A percentile compares a stretch with the other conserved stretches of the same genome.
phyloP scores from a whole-genome alignment of 1,140 invertebrate species.

The silkworm (Bombyx mori) region DNA sequence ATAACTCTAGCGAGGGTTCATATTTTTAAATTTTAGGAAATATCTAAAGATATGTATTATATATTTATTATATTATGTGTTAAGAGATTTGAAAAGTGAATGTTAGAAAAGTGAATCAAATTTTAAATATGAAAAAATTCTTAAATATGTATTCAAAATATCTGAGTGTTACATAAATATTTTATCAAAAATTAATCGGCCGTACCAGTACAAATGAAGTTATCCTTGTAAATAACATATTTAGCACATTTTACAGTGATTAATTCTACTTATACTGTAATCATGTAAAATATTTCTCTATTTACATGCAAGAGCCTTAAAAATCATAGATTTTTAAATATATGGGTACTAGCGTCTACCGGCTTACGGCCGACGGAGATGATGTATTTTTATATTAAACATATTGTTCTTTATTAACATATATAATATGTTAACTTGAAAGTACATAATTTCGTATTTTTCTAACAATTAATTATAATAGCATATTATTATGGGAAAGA shows the following conservation, averaged over 20 bases:
- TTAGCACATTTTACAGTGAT: conserved; percentile 46
- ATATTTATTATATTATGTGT: too few relatives aligned
- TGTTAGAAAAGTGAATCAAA: conserved; percentile 1
- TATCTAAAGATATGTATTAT: too few relatives aligned
- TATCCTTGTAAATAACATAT: conserved; percentile 59
- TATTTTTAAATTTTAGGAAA: too few relatives aligned
- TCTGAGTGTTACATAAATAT: conserved; percentile 21
- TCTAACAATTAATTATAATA: conserved; percentile 62
- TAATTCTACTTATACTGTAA: conserved; percentile 63
- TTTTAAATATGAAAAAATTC: not conserved
- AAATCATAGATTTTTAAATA: conserved; percentile 68
- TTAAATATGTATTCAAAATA: not conserved
- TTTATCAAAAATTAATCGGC: conserved; percentile 30
- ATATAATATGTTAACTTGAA: conserved; percentile 69
- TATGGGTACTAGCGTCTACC: conserved; percentile 60
- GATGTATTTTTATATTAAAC: conserved; percentile 69
- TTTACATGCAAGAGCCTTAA: conserved; percentile 65
- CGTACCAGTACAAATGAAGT: conserved; percentile 58
- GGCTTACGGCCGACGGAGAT: conserved; percentile 45
- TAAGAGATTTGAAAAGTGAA: not conserved
- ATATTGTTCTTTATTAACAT: conserved; percentile 71
- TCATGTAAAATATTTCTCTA: conserved; percentile 65
- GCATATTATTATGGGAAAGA: conserved; percentile 36
- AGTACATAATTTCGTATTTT: conserved; percentile 69
- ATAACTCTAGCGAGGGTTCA: too few relatives aligned